Base-by-base conservation (phyloP, 1,140 invertebrate genomes). In the Popillia japonica region DNA sequence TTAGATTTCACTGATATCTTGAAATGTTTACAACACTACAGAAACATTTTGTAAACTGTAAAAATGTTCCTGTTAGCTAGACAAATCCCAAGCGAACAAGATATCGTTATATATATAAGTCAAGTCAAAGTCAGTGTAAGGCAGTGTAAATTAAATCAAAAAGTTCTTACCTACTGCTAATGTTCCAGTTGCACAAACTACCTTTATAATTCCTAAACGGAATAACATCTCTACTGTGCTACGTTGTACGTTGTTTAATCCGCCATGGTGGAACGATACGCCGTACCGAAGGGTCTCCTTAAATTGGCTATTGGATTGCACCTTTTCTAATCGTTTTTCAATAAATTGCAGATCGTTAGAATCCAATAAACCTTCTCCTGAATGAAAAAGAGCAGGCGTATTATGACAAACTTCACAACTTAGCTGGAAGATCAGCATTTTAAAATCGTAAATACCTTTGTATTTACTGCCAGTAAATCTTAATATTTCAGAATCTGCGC, bases 151-250 rank as follows among this genome's bases (percentile, higher is more conserved):
- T 34, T 34, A 61, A 20, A 61, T 17, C 6, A 9, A 61, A 61
- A n/a, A 4, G 27, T 34, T 41, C 11, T 78, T 40, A 75, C 78
- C 74, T 44, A 68, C 20, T 7, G 81, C 80, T 27, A 82, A 72
- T n/a, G 81, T 83, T 6, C 79, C 79, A 20, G 82, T 83, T 0
- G 80, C 78, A 27, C 27, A 27, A 17, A 76, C 79, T 6, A 81
- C 75, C 48, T 76, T 80, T 7, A 82, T 11, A 72, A 82, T n/a
- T 41, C 78, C 80, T 48, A 73, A 34, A n/a, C 80, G 77, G 73
- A 81, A 82, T 10, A 82, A 77, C 79, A 82, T 82, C 76, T 82
- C 81, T 41, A 78, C 79, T 61, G 76, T 61, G 48, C 76, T 74
- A 40, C 79, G 76, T 34, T 42, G 22, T 68, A 41, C 79, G 8